Percentiles rank a stretch among this genome's conserved stretches.
Evolutionary conservation across 2,888 invertebrate genomes (phyloP).

Genomic region (Lithophane leautieri): DNA sequence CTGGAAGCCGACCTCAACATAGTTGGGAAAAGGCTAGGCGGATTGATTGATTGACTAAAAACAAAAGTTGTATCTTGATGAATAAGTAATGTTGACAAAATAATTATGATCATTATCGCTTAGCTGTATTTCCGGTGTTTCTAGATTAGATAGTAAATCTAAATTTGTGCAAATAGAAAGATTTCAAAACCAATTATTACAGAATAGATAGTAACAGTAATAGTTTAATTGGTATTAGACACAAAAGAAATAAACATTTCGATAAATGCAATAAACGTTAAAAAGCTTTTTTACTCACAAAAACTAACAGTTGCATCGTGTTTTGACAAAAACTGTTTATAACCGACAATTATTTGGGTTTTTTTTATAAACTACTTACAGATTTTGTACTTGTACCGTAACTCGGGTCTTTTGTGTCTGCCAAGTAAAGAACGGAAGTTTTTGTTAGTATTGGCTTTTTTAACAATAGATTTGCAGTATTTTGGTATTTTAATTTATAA

Average conservation of each 20-base stretch:
- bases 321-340: conserved; percentile 57
- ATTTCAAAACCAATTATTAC: conserved; percentile 38
- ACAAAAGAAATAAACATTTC: conserved; percentile 46
- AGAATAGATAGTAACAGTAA: conserved; percentile 30
- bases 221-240: conserved; percentile 28
- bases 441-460: conserved; percentile 22
- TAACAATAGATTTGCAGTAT: conserved; percentile 56
- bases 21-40: no score
- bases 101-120: conserved; percentile 27
- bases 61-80: conserved; percentile 19
- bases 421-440: conserved; percentile 33
- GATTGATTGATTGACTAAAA: no score
- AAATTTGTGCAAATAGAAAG: conserved; percentile 36
- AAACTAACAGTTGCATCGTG: conserved; percentile 47
- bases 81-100: conserved; percentile 6
- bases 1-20: no score
- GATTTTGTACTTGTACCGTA: conserved; percentile 52
- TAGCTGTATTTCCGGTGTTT: conserved; percentile 5
- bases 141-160: conserved; percentile 35
- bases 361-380: conserved; percentile 32
- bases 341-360: conserved; percentile 40
- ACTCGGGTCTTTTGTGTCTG: conserved; percentile 47
- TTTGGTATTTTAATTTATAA: conserved; percentile 30
- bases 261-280: conserved; percentile 50
- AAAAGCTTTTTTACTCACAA: conserved; percentile 50